These are phyloP conservation scores for Gasteruption jaculator DNA, from an alignment of 2,888 invertebrate species.

Conservation along the genomic window DNA sequence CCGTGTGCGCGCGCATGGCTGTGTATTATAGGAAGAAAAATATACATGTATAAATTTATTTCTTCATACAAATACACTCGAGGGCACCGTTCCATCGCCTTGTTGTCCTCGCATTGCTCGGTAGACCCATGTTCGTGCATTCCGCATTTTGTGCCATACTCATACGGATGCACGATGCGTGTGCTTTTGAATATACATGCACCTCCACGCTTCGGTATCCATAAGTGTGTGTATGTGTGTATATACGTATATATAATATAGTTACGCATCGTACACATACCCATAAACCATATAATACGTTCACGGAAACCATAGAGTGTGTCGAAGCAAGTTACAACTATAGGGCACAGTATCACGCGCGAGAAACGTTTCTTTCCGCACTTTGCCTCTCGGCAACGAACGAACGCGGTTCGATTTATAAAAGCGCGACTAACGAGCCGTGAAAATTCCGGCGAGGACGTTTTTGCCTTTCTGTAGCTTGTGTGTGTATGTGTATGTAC, in stretches of 20 bases:
- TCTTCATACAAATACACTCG: no score
- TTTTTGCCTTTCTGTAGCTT: constrained; percentile 3
- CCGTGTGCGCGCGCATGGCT: no score
- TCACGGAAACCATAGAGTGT: constrained; percentile 1
- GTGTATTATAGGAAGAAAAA: no score
- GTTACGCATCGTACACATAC: constrained; percentile 7
- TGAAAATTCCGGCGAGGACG: constrained; percentile 36
- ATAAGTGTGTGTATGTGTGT: no score
- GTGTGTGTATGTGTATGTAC: no score
- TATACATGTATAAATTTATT: no score
- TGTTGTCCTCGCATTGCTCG: no score
- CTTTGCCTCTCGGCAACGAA: background rate
- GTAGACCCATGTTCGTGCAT: background rate
- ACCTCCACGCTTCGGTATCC: constrained; percentile 3
- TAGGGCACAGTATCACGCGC: constrained; percentile 9
- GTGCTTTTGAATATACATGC: background rate
- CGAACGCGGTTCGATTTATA: constrained; percentile 26
- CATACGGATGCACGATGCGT: no score
- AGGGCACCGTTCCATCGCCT: no score
- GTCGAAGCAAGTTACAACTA: background rate
- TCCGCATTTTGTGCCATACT: no score
- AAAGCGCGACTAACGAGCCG: constrained; percentile 37
- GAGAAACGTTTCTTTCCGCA: constrained; percentile 4
- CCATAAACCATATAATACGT: constrained; percentile 18
- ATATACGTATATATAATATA: no score